Evolutionary conservation across 2,113 vertebrate species (phyloP).

Genomic region (Tupaia tana): DNA sequence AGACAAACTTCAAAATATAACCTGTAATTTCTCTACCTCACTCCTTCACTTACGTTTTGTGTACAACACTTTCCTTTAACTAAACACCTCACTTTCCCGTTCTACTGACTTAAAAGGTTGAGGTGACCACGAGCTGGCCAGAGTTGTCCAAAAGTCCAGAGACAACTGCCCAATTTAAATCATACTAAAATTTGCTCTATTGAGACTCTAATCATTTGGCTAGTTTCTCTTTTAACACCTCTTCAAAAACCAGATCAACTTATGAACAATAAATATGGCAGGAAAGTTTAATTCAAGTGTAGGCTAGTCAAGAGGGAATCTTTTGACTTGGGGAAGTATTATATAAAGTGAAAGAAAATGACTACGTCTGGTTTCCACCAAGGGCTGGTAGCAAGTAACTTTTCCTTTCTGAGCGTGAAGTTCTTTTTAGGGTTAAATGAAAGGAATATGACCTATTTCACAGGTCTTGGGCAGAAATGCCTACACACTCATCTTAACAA

Average conservation of each 20-base stretch:
- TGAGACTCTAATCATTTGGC: too few species aligned
- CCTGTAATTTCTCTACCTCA: too few species aligned
- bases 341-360: not conserved
- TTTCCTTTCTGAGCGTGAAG: not conserved
- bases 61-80: too few species aligned
- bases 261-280: not conserved
- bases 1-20: too few species aligned
- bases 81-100: too few species aligned
- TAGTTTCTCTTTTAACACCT: too few species aligned
- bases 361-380: not conserved
- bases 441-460: not conserved
- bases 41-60: too few species aligned
- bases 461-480: not conserved
- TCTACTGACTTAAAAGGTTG: too few species aligned
- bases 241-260: not conserved
- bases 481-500: not conserved
- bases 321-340: not conserved
- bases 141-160: too few species aligned
- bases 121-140: too few species aligned
- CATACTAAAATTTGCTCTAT: too few species aligned
- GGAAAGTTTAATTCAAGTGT: not conserved
- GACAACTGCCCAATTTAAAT: too few species aligned
- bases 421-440: not conserved
- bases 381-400: not conserved
- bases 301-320: not conserved